phyloP scores from a whole-genome alignment of 2,888 invertebrate species.

The Cephonodes hylas region DNA sequence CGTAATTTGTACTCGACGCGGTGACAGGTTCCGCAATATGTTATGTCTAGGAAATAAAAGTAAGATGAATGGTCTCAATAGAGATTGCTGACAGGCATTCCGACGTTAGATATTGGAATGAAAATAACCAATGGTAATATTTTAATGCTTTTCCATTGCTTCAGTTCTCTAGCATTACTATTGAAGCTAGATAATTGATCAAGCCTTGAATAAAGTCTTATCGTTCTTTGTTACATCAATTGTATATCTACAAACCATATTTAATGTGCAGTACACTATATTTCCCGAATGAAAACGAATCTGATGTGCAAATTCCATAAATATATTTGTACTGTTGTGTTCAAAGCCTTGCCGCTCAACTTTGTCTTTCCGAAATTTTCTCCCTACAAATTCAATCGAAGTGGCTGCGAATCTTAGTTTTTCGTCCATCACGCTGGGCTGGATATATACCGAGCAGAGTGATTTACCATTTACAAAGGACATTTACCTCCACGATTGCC shows the following conservation, averaged over 20 bases:
- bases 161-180: background rate
- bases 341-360: too few species aligned
- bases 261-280: background rate
- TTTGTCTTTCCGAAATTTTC: too few species aligned
- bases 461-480: background rate
- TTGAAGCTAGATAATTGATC: background rate
- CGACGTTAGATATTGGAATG: background rate
- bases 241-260: background rate
- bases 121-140: background rate
- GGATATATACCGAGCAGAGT: background rate
- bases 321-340: too few species aligned
- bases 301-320: too few species aligned
- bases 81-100: background rate
- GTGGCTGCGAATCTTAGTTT: too few species aligned
- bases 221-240: background rate
- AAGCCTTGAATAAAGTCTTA: background rate
- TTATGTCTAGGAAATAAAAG: constrained; percentile 6
- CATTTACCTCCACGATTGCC: background rate
- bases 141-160: background rate
- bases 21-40: constrained; percentile 1
- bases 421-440: background rate
- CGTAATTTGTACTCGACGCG: constrained; percentile 4
- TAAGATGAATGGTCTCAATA: constrained; percentile 1
- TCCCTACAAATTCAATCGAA: too few species aligned
- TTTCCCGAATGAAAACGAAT: too few species aligned